Conservation (phyloP, 2,888 invertebrate genomes). For the Tipula lateralis region DNA sequence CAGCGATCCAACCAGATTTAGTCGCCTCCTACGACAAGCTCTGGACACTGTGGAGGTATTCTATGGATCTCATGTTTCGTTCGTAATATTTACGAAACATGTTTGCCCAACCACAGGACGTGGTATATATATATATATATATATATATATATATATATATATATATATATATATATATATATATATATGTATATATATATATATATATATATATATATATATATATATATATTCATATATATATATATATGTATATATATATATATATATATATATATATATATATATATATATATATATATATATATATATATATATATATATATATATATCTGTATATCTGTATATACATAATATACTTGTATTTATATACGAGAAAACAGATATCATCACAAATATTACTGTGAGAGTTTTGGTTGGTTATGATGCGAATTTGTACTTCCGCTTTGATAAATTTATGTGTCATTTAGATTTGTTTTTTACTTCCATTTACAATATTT, state of each 20-base stretch:
- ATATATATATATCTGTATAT: conserved; percentile 26
- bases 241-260: conserved; percentile 15
- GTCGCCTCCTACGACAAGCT: too few relatives aligned
- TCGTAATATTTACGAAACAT: too few relatives aligned
- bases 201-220: conserved; percentile 24
- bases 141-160: conserved; percentile 24
- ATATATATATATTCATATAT: conserved; percentile 6
- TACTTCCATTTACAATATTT: not conserved
- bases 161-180: conserved; percentile 24
- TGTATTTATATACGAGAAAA: not conserved
- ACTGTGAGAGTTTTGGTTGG: conserved; percentile 11
- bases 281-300: conserved; percentile 27
- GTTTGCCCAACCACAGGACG: not conserved
- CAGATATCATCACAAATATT: not conserved
- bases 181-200: conserved; percentile 15
- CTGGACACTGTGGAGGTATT: too few relatives aligned
- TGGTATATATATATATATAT: not conserved
- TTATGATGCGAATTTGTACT: not conserved
- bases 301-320: conserved; percentile 28
- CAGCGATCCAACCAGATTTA: too few relatives aligned
- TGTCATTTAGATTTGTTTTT: not conserved
- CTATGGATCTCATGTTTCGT: too few relatives aligned
- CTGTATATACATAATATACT: not conserved
- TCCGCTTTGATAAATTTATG: not conserved
- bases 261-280: conserved; percentile 28